Evolutionary conservation across 2,113 vertebrate species (phyloP), one percentile per base, ranked within the genome.

Genomic region (Phasianus colchicus): DNA sequence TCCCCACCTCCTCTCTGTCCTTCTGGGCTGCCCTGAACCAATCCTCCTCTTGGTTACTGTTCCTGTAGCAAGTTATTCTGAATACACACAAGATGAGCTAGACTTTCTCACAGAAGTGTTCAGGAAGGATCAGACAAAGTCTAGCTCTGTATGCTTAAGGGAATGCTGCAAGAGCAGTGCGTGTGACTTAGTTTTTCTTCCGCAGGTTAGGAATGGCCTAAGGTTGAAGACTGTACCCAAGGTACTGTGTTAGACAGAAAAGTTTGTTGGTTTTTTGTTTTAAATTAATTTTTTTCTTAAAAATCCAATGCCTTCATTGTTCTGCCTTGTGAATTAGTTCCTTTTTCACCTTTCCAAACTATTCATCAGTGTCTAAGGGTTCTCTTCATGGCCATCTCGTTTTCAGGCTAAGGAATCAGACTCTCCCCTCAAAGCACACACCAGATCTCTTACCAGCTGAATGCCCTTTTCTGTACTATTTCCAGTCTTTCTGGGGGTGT

Each of bases 151-250:
- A 73, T 70, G 4, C n/a, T 79, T 72, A 87, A 88, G 40, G n/a
- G 64, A 85, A 61, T 0, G 0, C 15, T 6, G 2, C 13, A 15
- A 85, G 15, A 89, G n/a, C 11, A 65, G 45, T 4, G 11, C 0
- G 0, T 4, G 29, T 12, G 1, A 80, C 70, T 9, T 79, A 40
- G 66, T 66, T 45, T 69, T 61, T 14, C 17, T 67, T 45, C 36
- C 6, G 32, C 50, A 80, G 30, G 13, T 32, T 40, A 85, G 54
- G 67, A 92, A 57, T 30, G 13, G 72, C 21, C 9, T n/a, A 54
- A 70, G 9, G 30, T 48, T 85, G 63, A 91, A 91, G 81, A 32
- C 64, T 75, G 27, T 7, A 73, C 61, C 29, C 69, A 17, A 3
- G 10, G 48, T 80, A 86, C 54, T 20, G 4, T 18, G 12, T 60